phyloP scores from a whole-genome alignment of 2,113 vertebrate genomes.

The Terrapene triunguis region DNA sequence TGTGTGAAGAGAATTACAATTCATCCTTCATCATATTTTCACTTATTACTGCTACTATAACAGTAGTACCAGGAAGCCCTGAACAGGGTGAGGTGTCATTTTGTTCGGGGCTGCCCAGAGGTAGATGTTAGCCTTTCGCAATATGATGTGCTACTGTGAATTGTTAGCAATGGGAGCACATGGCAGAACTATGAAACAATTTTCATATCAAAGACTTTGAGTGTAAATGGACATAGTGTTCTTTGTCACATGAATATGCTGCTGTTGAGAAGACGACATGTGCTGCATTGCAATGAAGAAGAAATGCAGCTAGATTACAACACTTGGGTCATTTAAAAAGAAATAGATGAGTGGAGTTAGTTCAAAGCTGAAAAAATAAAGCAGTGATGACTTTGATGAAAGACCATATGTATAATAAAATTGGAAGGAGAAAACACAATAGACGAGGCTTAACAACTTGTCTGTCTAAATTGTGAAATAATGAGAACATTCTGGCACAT shows the following conservation, averaged over 20 bases:
- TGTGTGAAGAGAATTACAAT: not conserved
- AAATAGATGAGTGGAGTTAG: not conserved
- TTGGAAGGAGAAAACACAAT: not conserved
- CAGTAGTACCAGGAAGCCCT: not conserved
- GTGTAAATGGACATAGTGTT: not conserved
- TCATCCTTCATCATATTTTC: not conserved
- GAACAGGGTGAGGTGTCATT: not conserved
- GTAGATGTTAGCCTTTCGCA: not conserved
- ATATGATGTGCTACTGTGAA: not conserved
- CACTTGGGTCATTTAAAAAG: not conserved
- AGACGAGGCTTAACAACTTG: not conserved
- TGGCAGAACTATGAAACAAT: not conserved
- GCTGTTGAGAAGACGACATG: not conserved
- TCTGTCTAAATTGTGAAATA: not conserved
- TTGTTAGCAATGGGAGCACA: not conserved
- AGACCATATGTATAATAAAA: not conserved
- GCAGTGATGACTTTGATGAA: not conserved
- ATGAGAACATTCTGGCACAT: not conserved
- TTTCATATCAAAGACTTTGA: not conserved
- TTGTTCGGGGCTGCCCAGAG: accelerated
- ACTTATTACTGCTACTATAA: not conserved
- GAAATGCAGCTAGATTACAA: not conserved
- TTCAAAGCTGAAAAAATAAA: not conserved
- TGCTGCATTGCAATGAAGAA: not conserved
- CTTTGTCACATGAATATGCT: not conserved